Evolutionary conservation across 1,140 invertebrate genomes (phyloP).

Genomic region (Drosophila melanica): DNA sequence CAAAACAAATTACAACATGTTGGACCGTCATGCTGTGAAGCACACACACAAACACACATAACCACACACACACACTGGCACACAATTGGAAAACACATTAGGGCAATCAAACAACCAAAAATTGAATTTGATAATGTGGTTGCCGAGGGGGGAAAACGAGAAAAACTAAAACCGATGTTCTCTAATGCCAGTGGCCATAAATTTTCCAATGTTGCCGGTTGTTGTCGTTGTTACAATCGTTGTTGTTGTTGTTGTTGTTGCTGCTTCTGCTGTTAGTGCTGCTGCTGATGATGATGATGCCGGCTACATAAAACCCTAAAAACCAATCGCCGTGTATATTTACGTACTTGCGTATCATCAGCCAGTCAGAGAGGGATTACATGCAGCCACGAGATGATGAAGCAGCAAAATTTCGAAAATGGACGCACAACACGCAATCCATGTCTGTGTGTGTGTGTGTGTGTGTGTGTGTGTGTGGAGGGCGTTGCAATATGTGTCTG

Average conservation of each 20-base stretch:
- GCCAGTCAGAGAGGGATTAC: constrained; percentile 63
- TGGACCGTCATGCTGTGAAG: constrained; percentile 54
- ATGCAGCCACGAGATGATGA: constrained; percentile 68
- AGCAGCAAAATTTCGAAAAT: constrained; percentile 79
- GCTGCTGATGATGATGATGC: constrained; percentile 27
- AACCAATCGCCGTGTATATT: constrained; percentile 45
- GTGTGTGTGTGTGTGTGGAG: constrained; percentile 36
- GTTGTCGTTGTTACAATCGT: constrained; percentile 46
- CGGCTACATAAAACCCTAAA: constrained; percentile 61
- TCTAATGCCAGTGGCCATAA: constrained; percentile 74
- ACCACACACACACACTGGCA: constrained; percentile 1
- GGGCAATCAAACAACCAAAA: constrained; percentile 77
- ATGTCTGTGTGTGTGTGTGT: constrained; percentile 13
- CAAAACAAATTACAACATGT: constrained; percentile 77
- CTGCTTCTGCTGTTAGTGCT: constrained; percentile 46
- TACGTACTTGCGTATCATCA: constrained; percentile 64
- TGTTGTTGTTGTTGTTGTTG: constrained; percentile 31
- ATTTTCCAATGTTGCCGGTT: constrained; percentile 65
- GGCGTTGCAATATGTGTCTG: constrained; percentile 70
- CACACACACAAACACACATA: constrained; percentile 33
- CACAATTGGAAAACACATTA: constrained; percentile 79
- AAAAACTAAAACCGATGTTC: constrained; percentile 69
- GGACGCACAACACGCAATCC: constrained; percentile 77
- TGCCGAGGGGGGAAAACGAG: constrained; percentile 4
- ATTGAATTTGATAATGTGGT: constrained; percentile 78